phyloP scores from a whole-genome alignment of 1,140 invertebrate genomes.

The Solen grandis region DNA sequence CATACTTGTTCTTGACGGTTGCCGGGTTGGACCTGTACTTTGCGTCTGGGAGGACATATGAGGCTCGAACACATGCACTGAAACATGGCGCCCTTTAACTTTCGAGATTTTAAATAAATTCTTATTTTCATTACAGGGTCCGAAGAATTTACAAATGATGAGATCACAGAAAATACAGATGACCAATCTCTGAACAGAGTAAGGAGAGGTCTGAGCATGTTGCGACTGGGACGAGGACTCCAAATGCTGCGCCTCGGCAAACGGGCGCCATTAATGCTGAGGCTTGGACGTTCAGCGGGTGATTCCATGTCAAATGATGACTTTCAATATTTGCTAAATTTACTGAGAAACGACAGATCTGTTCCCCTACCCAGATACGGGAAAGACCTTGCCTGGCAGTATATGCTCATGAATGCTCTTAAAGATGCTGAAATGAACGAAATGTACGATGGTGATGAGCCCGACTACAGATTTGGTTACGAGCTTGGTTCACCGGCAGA shows the following conservation, averaged over 20 bases:
- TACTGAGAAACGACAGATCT: constrained; percentile 53
- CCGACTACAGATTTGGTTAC: constrained; percentile 23
- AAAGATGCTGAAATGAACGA: constrained; percentile 35
- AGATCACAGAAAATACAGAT: neutral
- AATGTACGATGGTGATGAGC: constrained; percentile 28
- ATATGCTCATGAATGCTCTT: constrained; percentile 43
- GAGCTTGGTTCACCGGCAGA: constrained; percentile 36
- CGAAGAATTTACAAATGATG: constrained; percentile 44
- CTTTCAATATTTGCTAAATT: constrained; percentile 41
- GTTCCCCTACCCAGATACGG: constrained; percentile 69
- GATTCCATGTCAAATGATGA: constrained; percentile 18
- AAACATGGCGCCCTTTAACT: too few species aligned
- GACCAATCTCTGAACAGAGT: constrained; percentile 57
- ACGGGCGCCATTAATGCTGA: constrained; percentile 59
- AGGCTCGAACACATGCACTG: too few species aligned
- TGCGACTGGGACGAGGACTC: constrained; percentile 69
- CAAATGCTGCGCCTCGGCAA: constrained; percentile 72
- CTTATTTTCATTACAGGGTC: constrained; percentile 55
- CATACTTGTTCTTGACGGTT: too few species aligned
- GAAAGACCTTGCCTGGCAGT: constrained; percentile 47
- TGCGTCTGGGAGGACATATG: too few species aligned
- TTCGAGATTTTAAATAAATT: neutral
- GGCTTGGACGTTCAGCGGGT: constrained; percentile 48
- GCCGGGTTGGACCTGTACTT: too few species aligned
- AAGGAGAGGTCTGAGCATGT: constrained; percentile 69